Base-by-base conservation (phyloP, 2,113 vertebrate species). In the Ailuropoda melanoleuca region DNA sequence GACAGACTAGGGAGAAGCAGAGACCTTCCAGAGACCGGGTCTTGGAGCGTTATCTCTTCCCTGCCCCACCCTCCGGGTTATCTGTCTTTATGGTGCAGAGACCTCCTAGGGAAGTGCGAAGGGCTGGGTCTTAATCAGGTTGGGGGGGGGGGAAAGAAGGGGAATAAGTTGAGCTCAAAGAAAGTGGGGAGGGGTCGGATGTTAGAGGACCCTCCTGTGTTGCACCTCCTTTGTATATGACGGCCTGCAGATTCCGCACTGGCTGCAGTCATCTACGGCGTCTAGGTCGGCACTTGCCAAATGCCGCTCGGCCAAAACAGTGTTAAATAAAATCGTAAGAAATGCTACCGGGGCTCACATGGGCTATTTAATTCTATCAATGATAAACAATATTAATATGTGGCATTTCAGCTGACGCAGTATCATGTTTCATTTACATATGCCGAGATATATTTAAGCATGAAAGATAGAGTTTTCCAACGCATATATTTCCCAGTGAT, bases 281-380 rank as follows among this genome's bases (percentile, higher is more conserved):
- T 90, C 6, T 94, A 23, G 7, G 26, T 31, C 24, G n/a, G 43
- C 19, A 4, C 90, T 88, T 90, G 70, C 78, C 88, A 82, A 97
- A 88, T 53, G 84, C 85, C 80, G 55, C 85, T 97, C 74, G 95
- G 95, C 82, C 55, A 48, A 88, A 95, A 93, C 85, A 87, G 93
- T 95, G 96, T 98, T 96, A 97, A 98, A 98, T 98, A 98, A 98
- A 98, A 97, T 93, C 60, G 86, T 95, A 94, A 97, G 95, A 95
- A 98, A 97, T 77, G 92, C 82, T 97, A 93, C 91, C 62, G 43
- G 72, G 88, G 85, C 88, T 97, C 93, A 93, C 90, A 97, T 95
- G 97, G 95, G 88, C 98, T 98, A 97, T 98, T 98, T 98, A 98
- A 98, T 98, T 97, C 95, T 97, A 92, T 97, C 97, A 96, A 62